Evolutionary conservation across 2,797 vertebrate genomes (phyloP), one percentile per base, ranked within the genome.

Genomic region (Chaetodon trifasciatus): DNA sequence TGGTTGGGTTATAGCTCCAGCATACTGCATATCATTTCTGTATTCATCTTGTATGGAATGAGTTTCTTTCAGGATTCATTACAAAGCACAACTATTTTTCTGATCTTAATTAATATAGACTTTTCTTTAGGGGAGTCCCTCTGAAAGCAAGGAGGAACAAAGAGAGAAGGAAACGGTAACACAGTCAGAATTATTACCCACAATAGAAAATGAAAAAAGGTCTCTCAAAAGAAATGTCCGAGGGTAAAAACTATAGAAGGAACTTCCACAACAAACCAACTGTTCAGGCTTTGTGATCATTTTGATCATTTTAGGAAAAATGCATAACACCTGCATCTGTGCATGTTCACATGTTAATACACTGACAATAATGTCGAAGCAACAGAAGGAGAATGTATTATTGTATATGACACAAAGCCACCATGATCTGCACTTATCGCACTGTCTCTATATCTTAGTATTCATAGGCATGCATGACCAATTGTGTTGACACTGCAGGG

Each of bases 391-490:
- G 55, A 52, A 61, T 61, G 37, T 42, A 69, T 49, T 28, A 55
- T 11, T 10, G 44, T 35, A 37, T 70, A 35, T 23, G 24, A 60
- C 53, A 42, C 62, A 73, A 84, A 69, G 67, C 70, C 56, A 7
- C 42, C 60, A 8, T 47, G n/a, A 61, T 74, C 58, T 64, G 35
- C 58, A 16, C 79, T 77, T 57, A 63, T 50, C 58, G 2, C 28
- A 19, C 66, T 61, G 50, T 72, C 81, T 79, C 74, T 76, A 83
- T 57, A 67, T 81, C 47, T 85, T 62, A 57, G 73, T 86, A 91
- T 89, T 92, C 89, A 93, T 82, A 52, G 88, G 65, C 92, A 94
- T 90, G 92, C 88, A 82, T 91, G 84, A 88, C 81, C 74, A 83
- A 92, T 93, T 15, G 84, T 74, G 76, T 83, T 79, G 85, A 83